A percentile compares a stretch with the other conserved stretches of the same genome.
Conservation (phyloP, 1,140 invertebrate genomes). For the Drosophila ficusphila region DNA sequence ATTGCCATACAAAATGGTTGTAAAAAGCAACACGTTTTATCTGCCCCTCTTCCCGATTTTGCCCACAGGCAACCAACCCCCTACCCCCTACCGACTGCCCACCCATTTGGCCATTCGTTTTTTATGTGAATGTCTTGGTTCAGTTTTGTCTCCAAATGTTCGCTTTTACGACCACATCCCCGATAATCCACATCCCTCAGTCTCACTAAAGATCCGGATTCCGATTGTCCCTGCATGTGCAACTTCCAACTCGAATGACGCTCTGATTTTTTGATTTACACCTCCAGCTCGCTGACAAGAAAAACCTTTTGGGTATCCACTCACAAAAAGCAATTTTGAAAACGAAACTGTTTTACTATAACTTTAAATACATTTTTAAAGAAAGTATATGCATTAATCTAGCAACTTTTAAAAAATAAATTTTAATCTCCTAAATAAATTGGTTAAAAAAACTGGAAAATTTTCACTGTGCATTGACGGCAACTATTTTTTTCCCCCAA, state of each 20-base stretch:
- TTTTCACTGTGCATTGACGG: neutral
- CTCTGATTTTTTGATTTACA: conserved; percentile 52
- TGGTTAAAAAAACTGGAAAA: no score
- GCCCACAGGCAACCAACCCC: neutral
- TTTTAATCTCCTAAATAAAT: no score
- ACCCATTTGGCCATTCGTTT: conserved; percentile 5
- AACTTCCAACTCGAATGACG: conserved; percentile 2
- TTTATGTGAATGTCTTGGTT: conserved; percentile 32
- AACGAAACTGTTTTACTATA: no score
- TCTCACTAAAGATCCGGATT: conserved; percentile 11
- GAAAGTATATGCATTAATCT: no score
- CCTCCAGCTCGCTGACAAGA: conserved; percentile 15
- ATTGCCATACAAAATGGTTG: conserved; percentile 63
- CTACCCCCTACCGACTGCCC: neutral
- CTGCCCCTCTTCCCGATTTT: conserved; percentile 22
- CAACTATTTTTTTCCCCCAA: neutral
- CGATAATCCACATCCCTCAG: conserved; percentile 23
- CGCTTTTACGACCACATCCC: conserved; percentile 37
- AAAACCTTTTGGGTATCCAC: conserved; percentile 3
- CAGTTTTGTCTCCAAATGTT: conserved; percentile 40
- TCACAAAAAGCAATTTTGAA: neutral
- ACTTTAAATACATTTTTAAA: no score
- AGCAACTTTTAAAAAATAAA: no score
- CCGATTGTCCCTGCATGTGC: conserved; percentile 36
- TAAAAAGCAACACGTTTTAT: conserved; percentile 57